Conservation (phyloP, 2,113 vertebrate genomes). For the Proteles cristata region DNA sequence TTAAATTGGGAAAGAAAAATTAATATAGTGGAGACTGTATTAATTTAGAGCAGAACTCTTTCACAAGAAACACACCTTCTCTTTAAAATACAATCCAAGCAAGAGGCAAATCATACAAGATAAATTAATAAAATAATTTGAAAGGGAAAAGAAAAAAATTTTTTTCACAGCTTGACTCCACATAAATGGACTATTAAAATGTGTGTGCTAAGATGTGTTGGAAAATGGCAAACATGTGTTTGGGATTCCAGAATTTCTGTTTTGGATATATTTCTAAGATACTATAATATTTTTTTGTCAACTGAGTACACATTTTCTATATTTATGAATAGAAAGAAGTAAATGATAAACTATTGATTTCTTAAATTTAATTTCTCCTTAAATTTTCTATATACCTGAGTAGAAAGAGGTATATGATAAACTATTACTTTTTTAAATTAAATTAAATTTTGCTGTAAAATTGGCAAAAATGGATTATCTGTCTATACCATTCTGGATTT, state of each 20-base stretch:
- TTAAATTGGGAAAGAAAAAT: not conserved
- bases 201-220: not conserved
- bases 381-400: not conserved
- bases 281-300: not conserved
- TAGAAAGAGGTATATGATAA: not conserved
- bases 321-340: not conserved
- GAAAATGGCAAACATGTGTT: not conserved
- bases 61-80: not conserved
- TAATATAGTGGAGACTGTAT: not conserved
- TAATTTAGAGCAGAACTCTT: not conserved
- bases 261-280: not conserved
- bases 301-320: not conserved
- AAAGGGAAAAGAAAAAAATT: not conserved
- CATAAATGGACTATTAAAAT: not conserved
- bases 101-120: not conserved
- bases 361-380: not conserved
- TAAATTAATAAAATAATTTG: not conserved
- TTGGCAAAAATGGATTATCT: not conserved
- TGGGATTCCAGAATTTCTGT: not conserved
- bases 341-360: not conserved
- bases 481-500: not conserved
- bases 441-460: not conserved
- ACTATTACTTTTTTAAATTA: not conserved
- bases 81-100: not conserved
- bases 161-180: not conserved